Percentiles rank a stretch among this genome's conserved stretches.
phyloP scores from a whole-genome alignment of 2,113 vertebrate genomes.

The Carassius gibelio region DNA sequence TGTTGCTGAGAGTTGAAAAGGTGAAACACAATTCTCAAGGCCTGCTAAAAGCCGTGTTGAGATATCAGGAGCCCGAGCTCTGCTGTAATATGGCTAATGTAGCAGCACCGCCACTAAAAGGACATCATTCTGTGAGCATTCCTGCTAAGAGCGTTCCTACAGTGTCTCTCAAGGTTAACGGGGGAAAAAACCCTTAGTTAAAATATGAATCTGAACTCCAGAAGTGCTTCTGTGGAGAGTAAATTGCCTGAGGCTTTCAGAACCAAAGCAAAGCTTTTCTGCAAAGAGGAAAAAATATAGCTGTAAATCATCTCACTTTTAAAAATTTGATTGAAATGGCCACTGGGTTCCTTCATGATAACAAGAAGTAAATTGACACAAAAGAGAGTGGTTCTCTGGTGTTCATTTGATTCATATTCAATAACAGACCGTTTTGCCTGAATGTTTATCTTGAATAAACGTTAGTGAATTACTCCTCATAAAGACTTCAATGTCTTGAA shows the following conservation, averaged over 20 bases:
- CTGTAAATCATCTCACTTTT: slow-evolving; percentile 17
- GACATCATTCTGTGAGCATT: slow-evolving; percentile 5
- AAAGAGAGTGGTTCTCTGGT: neutral
- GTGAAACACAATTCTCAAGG: neutral
- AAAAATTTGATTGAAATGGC: slow-evolving; percentile 41
- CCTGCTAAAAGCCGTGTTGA: neutral
- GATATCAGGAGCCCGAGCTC: neutral
- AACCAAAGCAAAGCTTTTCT: slow-evolving; percentile 13
- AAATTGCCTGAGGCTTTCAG: slow-evolving; percentile 41
- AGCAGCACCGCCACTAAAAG: neutral
- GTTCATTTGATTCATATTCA: no score
- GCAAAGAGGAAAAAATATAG: neutral
- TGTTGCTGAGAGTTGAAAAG: neutral
- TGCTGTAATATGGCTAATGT: neutral
- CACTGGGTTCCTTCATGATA: neutral
- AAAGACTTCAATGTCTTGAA: no score
- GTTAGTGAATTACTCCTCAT: neutral
- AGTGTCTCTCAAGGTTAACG: slow-evolving; percentile 44
- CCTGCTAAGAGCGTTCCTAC: slow-evolving; percentile 26
- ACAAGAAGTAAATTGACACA: neutral
- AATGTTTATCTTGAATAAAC: neutral
- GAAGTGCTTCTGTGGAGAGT: slow-evolving; percentile 35
- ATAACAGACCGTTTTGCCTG: neutral
- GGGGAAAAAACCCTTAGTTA: slow-evolving; percentile 23
- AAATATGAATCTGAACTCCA: slow-evolving; percentile 41